A percentile compares a stretch with the other conserved stretches of the same genome.
Conservation (phyloP, 2,888 invertebrate species). For the Macrophya annulata region DNA sequence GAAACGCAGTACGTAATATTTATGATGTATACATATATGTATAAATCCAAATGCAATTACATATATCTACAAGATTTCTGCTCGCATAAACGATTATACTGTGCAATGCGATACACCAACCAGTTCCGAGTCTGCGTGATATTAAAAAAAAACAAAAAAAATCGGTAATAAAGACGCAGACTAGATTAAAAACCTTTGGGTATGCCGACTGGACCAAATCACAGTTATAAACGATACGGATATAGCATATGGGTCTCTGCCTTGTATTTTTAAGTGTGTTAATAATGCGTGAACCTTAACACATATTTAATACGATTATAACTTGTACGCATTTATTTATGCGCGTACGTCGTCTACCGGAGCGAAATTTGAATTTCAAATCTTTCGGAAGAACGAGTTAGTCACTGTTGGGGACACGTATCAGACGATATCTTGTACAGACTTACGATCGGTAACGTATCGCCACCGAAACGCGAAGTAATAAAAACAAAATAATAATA, state of each 20-base stretch:
- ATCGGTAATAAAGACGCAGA: not conserved
- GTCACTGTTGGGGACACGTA: conserved; percentile 37
- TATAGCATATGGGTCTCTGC: not conserved
- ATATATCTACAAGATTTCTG: not conserved
- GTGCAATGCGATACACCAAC: not conserved
- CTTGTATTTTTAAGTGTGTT: not conserved
- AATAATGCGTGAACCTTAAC: not conserved
- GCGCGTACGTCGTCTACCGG: conserved; percentile 33
- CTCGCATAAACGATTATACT: not conserved
- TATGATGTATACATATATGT: not conserved
- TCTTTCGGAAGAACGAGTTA: conserved; percentile 36
- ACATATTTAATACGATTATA: not conserved
- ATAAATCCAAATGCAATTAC: not conserved
- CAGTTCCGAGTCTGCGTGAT: not conserved
- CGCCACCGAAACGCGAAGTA: not conserved
- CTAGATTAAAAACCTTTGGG: not conserved
- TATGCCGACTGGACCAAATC: conserved; percentile 29
- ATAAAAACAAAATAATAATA: not conserved
- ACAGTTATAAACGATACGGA: not conserved
- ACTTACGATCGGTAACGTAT: conserved; percentile 1
- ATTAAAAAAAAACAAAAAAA: not conserved
- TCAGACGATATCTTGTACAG: conserved; percentile 22
- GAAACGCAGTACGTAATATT: not conserved
- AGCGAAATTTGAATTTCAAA: conserved; percentile 46
- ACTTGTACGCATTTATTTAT: conserved; percentile 14